These are phyloP conservation scores for Parnassius glacialis DNA, from an alignment of 2,888 invertebrate genomes.

Conservation along the genomic window DNA sequence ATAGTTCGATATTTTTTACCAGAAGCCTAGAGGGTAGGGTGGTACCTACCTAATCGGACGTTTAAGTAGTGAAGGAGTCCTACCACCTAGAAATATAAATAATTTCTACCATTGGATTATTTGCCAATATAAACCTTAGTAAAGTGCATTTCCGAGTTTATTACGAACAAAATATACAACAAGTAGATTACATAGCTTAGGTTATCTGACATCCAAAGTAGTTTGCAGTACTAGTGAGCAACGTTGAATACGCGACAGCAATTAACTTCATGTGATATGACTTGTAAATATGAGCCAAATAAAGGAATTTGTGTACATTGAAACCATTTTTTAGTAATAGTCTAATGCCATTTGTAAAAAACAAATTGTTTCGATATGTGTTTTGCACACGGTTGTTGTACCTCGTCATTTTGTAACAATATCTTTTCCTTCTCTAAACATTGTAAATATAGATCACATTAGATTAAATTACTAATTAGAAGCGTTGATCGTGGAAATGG, in stretches of 20 bases:
- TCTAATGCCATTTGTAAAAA: constrained; percentile 49
- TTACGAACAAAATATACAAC: constrained; percentile 8
- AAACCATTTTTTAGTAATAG: constrained; percentile 46
- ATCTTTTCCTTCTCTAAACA: constrained; percentile 61
- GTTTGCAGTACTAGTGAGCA: background rate
- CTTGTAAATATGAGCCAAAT: constrained; percentile 38
- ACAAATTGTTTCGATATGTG: constrained; percentile 29
- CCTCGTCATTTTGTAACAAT: constrained; percentile 61
- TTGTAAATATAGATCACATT: constrained; percentile 68
- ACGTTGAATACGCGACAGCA: constrained; percentile 1
- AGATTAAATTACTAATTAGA: constrained; percentile 57
- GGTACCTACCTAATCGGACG: too few species aligned
- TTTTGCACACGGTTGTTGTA: constrained; percentile 34
- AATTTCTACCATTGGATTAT: background rate
- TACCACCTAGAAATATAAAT: too few species aligned
- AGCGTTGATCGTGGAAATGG: constrained; percentile 62
- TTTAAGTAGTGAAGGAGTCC: too few species aligned
- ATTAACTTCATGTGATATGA: constrained; percentile 9
- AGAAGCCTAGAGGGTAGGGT: too few species aligned
- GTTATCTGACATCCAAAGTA: constrained; percentile 1
- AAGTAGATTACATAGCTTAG: constrained; percentile 7
- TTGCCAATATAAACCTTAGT: constrained; percentile 3
- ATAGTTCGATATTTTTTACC: too few species aligned
- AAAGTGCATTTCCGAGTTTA: background rate
- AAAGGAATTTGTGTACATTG: constrained; percentile 46